Conservation (phyloP, 2,113 vertebrate genomes). For the Oryzias javanicus region DNA sequence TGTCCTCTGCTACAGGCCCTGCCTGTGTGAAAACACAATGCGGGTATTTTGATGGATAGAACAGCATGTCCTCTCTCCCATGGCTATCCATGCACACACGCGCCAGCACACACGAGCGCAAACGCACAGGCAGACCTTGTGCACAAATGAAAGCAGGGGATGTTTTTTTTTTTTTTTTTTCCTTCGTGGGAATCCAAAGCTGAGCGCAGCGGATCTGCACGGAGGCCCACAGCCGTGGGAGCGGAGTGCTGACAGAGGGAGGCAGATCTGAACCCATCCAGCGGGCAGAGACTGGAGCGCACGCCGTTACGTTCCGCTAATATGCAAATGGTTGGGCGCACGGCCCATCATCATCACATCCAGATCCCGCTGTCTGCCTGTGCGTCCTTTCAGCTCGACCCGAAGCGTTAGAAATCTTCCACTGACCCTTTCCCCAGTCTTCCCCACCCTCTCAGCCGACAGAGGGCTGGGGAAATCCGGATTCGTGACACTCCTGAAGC, state of each 20-base stretch:
- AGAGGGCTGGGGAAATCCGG: conserved; percentile 68
- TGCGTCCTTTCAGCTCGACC: conserved; percentile 39
- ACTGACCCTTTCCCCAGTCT: conserved; percentile 61
- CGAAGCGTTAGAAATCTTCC: conserved; percentile 56
- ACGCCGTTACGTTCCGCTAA: conserved; percentile 55
- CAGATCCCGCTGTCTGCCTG: conserved; percentile 30
- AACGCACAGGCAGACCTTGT: conserved; percentile 37
- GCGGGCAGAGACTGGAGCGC: conserved; percentile 41
- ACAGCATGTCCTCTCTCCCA: conserved; percentile 69
- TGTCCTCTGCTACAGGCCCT: conserved; percentile 59
- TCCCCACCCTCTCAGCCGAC: conserved; percentile 68
- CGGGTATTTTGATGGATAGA: conserved; percentile 77
- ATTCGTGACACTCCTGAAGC: conserved; percentile 74
- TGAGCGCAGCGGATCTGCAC: conserved; percentile 33
- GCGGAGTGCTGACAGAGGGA: conserved; percentile 63
- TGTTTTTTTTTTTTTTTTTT: conserved; percentile 5
- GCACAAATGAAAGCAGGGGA: conserved; percentile 44
- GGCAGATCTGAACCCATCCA: conserved; percentile 38
- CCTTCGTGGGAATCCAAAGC: conserved; percentile 40
- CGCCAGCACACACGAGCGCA: conserved; percentile 3
- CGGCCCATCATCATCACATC: conserved; percentile 47
- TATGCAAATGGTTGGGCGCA: conserved; percentile 54
- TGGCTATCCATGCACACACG: conserved; percentile 38
- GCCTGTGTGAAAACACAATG: conserved; percentile 72
- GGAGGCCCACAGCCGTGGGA: conserved; percentile 54